phyloP scores from a whole-genome alignment of 2,797 vertebrate species.

The Gymnoscopelus braueri region DNA sequence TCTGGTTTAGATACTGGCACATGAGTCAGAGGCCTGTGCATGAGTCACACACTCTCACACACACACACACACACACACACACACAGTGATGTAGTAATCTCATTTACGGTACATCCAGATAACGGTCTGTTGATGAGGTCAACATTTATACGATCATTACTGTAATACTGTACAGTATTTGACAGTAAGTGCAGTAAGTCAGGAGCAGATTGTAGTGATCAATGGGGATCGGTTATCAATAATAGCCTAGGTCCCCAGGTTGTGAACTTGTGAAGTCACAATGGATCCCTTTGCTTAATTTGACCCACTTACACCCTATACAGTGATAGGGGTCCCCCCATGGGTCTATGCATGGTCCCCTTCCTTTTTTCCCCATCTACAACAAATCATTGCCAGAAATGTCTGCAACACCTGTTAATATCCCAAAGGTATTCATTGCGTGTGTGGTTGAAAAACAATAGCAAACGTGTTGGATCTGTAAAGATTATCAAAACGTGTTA shows the following conservation, averaged over 20 bases:
- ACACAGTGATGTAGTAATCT: conserved; percentile 31
- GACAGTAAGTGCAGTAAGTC: conserved; percentile 14
- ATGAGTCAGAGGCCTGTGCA: conserved; percentile 33
- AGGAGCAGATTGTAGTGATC: conserved; percentile 57
- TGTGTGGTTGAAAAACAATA: no score
- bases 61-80: conserved; percentile 49
- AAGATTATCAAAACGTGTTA: no score
- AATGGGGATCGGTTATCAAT: conserved; percentile 54
- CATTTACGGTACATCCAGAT: conserved; percentile 46
- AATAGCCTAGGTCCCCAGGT: conserved; percentile 23
- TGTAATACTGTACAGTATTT: conserved; percentile 5
- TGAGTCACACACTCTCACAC: conserved; percentile 18
- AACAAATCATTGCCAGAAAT: no score
- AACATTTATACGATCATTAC: conserved; percentile 55
- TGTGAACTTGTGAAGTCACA: conserved; percentile 1
- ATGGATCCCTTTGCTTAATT: no score
- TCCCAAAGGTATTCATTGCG: no score
- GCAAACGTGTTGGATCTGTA: no score
- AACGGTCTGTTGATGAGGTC: conserved; percentile 53
- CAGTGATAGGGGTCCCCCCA: no score
- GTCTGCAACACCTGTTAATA: no score
- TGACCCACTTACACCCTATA: no score
- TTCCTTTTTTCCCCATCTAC: no score
- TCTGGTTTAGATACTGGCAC: conserved; percentile 37
- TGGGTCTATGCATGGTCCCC: no score